A percentile compares a stretch with the other conserved stretches of the same genome.
These are phyloP conservation scores for Thamnophis elegans DNA, from an alignment of 2,797 vertebrate genomes.

Conservation along the genomic window DNA sequence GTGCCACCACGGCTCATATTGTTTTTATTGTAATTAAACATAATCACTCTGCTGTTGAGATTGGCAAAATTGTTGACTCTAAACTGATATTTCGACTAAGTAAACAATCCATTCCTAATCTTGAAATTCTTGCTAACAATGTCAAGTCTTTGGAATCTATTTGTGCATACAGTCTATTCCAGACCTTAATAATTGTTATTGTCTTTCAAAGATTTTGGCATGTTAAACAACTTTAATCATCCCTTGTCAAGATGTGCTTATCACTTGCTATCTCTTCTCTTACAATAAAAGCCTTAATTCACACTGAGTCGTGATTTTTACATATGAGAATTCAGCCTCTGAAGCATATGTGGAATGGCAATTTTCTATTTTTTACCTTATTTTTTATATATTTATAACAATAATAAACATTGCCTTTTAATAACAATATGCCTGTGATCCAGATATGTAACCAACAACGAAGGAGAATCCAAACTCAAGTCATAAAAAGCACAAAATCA, in stretches of 20 bases:
- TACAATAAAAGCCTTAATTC: neutral
- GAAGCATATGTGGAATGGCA: neutral
- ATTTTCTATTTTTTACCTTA: neutral
- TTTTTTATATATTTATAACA: neutral
- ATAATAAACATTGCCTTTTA: neutral
- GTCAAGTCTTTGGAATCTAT: neutral
- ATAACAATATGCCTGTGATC: neutral
- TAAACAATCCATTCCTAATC: neutral
- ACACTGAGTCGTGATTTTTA: neutral
- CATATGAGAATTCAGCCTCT: neutral
- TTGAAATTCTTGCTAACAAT: slow-evolving; percentile 11
- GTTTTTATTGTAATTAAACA: slow-evolving; percentile 28
- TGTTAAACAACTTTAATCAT: slow-evolving; percentile 11
- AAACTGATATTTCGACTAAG: neutral
- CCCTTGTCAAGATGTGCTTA: neutral
- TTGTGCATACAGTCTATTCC: neutral
- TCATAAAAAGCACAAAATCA: neutral
- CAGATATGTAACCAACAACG: neutral
- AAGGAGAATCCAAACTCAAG: neutral
- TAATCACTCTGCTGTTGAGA: neutral
- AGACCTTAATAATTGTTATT: neutral
- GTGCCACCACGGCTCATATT: neutral
- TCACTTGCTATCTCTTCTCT: neutral
- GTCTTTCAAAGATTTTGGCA: neutral
- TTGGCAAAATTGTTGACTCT: slow-evolving; percentile 15